Percentiles rank a stretch among this genome's conserved stretches.
These are phyloP conservation scores for Cavia aperea DNA, from an alignment of 2,113 vertebrate genomes.

Conservation along the genomic window DNA sequence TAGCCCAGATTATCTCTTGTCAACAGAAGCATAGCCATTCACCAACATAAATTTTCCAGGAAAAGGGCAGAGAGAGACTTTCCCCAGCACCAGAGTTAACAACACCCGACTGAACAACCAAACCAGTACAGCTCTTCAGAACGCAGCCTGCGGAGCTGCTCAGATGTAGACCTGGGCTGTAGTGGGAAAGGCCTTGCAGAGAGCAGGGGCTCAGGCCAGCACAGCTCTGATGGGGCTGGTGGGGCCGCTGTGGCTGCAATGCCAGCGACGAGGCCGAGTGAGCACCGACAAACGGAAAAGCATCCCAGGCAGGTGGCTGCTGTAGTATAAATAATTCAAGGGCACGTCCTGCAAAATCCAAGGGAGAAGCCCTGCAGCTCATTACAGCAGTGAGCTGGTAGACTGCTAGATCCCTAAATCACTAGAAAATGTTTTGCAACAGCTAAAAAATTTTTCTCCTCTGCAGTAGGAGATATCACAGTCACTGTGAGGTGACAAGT, in stretches of 20 bases:
- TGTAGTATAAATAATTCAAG: slow-evolving; percentile 65
- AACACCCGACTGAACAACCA: background rate
- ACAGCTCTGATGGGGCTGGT: background rate
- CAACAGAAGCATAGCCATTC: slow-evolving; percentile 40
- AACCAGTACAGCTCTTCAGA: background rate
- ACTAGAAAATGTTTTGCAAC: slow-evolving; percentile 74
- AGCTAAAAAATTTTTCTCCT: slow-evolving; percentile 59
- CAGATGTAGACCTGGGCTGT: background rate
- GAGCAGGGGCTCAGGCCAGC: background rate
- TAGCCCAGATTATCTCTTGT: slow-evolving; percentile 33
- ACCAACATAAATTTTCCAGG: slow-evolving; percentile 52
- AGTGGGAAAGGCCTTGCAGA: background rate
- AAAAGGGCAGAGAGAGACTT: background rate
- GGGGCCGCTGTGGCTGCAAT: background rate
- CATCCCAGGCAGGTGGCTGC: slow-evolving; percentile 49
- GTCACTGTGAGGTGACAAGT: slow-evolving; percentile 73
- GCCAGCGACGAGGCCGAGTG: slow-evolving; percentile 16
- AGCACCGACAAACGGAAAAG: slow-evolving; percentile 58
- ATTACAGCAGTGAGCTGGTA: slow-evolving; percentile 67
- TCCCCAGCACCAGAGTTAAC: background rate
- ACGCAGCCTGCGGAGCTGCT: background rate
- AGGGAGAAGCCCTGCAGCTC: slow-evolving; percentile 68
- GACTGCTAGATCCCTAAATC: slow-evolving; percentile 73
- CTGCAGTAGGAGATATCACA: slow-evolving; percentile 70
- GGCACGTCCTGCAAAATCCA: slow-evolving; percentile 66